phyloP scores from a whole-genome alignment of 1,140 invertebrate species.

The Bombus waltoni region DNA sequence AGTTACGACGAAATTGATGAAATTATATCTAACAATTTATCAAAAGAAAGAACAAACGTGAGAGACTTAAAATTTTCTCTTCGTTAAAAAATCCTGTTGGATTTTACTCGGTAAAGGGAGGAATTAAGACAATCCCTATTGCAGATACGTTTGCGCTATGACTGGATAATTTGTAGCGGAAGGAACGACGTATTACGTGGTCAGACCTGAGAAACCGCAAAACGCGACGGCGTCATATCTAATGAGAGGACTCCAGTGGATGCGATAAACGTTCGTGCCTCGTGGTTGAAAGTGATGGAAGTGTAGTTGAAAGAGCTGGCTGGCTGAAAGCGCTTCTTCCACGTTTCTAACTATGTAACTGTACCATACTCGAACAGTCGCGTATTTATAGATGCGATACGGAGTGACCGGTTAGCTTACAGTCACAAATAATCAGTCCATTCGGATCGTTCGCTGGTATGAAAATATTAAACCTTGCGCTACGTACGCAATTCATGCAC shows the following conservation, averaged over 20 bases:
- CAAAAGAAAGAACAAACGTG: background rate
- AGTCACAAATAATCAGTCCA: background rate
- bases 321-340: conserved; percentile 36
- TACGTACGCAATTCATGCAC: background rate
- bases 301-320: conserved; percentile 35
- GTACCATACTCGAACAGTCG: background rate
- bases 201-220: conserved; percentile 26
- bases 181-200: background rate
- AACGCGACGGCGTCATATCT: conserved; percentile 15
- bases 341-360: conserved; percentile 4
- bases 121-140: background rate
- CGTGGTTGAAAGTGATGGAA: conserved; percentile 30
- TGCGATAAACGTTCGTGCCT: conserved; percentile 45
- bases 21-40: background rate
- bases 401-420: background rate
- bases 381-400: conserved; percentile 35
- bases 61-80: too few species aligned
- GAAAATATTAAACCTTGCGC: background rate
- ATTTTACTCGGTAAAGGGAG: background rate
- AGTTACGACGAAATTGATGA: too few species aligned
- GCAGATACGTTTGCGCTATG: conserved; percentile 12
- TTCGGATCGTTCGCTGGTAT: background rate
- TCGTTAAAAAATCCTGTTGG: background rate
- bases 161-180: conserved; percentile 13
- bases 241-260: conserved; percentile 39